These are phyloP conservation scores for Zaprionus lineosus DNA, from an alignment of 2,888 invertebrate genomes.

Conservation along the genomic window DNA sequence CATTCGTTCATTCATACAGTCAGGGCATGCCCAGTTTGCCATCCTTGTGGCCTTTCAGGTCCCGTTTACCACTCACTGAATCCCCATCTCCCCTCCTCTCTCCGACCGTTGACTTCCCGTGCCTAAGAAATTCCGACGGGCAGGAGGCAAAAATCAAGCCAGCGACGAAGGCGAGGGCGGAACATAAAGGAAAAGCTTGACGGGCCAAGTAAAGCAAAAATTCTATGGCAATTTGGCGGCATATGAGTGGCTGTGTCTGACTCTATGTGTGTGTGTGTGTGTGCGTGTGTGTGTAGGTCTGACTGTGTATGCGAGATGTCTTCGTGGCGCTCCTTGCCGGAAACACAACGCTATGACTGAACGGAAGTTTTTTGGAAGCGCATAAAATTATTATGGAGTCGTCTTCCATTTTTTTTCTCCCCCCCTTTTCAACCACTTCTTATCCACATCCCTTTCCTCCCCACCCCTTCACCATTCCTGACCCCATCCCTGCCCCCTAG, in stretches of 20 bases:
- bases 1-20: constrained; percentile 44
- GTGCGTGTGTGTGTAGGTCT: constrained; percentile 21
- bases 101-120: constrained; percentile 22
- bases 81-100: neutral
- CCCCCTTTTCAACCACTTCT: neutral
- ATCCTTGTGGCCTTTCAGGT: constrained; percentile 13
- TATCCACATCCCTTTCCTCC: neutral
- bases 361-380: constrained; percentile 68
- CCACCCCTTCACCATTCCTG: neutral
- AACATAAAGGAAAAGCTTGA: constrained; percentile 72
- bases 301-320: constrained; percentile 38
- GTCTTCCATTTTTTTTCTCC: constrained; percentile 54
- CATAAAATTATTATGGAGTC: constrained; percentile 78
- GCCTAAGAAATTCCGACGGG: no score
- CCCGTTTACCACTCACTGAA: constrained; percentile 21
- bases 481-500: constrained; percentile 12
- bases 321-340: constrained; percentile 52
- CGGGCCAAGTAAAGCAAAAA: constrained; percentile 58
- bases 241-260: constrained; percentile 22
- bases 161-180: constrained; percentile 57
- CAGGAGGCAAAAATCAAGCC: constrained; percentile 65
- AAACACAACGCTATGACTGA: constrained; percentile 61
- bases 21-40: constrained; percentile 21
- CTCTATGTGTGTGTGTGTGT: constrained; percentile 10
- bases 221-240: constrained; percentile 69